Evolutionary conservation across 1,140 invertebrate genomes (phyloP).

Genomic region (Drosophila pandora): DNA sequence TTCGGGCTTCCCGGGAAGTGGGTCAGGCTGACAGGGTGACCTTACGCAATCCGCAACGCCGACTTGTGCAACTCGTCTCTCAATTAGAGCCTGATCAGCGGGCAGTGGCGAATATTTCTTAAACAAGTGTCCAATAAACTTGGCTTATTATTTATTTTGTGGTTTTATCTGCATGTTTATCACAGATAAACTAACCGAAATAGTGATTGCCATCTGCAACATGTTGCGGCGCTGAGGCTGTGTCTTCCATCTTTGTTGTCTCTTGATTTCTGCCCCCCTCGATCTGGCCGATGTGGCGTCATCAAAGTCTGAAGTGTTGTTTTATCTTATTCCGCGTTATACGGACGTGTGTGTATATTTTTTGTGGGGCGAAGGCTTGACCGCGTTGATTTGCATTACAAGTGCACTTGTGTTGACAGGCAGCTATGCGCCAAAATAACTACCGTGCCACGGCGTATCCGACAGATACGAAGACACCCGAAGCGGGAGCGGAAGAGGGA

Average conservation of each 20-base stretch:
- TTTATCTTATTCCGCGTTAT: conserved; percentile 36
- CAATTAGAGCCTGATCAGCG: conserved; percentile 32
- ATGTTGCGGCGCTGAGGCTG: conserved; percentile 24
- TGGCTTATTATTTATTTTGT: conserved; percentile 74
- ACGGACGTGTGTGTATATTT: background rate
- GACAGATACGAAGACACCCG: conserved; percentile 15
- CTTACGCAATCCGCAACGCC: conserved; percentile 58
- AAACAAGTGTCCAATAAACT: conserved; percentile 61
- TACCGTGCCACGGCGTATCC: conserved; percentile 62
- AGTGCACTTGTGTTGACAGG: conserved; percentile 81
- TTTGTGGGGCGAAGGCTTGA: conserved; percentile 58
- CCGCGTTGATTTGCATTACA: conserved; percentile 81
- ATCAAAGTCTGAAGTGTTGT: conserved; percentile 50
- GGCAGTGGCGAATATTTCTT: conserved; percentile 11
- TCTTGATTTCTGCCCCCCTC: background rate
- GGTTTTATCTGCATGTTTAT: conserved; percentile 33
- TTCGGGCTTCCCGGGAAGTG: conserved; percentile 38
- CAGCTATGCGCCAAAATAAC: conserved; percentile 83
- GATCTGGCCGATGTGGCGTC: conserved; percentile 33
- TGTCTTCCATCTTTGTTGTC: conserved; percentile 11
- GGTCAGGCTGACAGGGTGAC: conserved; percentile 52
- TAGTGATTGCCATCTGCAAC: conserved; percentile 35
- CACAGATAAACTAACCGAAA: conserved; percentile 51
- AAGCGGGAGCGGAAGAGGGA: too few relatives aligned
- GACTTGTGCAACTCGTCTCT: conserved; percentile 31